These are phyloP conservation scores for Australoheros facetus DNA, from an alignment of 2,797 vertebrate species.

Conservation along the genomic window DNA sequence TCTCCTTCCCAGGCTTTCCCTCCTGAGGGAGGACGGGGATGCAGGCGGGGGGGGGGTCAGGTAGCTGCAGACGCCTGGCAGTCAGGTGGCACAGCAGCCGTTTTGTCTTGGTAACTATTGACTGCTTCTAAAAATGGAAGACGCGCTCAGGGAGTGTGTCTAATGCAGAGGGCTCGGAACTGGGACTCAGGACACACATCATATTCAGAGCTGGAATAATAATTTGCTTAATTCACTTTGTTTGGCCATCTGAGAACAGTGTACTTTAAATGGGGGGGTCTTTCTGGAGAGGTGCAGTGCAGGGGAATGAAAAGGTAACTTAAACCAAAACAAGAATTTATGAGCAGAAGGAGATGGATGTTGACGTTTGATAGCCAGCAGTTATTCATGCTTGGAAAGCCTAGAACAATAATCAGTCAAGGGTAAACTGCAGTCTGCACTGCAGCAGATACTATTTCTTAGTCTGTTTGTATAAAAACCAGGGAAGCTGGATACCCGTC, in stretches of 20 bases:
- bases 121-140: conserved; percentile 66
- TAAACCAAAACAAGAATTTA: conserved; percentile 3
- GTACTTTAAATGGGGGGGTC: neutral
- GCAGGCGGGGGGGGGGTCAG: neutral
- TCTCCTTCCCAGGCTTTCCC: conserved; percentile 73
- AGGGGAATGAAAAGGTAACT: neutral
- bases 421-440: conserved; percentile 32
- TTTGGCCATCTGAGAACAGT: neutral
- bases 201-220: conserved; percentile 10
- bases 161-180: conserved; percentile 10
- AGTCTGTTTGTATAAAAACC: conserved; percentile 16
- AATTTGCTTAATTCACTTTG: conserved; percentile 21
- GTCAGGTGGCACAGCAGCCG: conserved; percentile 34
- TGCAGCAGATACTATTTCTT: conserved; percentile 29
- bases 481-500: conserved; percentile 17
- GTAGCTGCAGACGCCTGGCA: conserved; percentile 34
- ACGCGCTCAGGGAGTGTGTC: conserved; percentile 19
- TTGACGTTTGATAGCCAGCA: conserved; percentile 57
- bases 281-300: neutral
- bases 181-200: neutral
- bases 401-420: conserved; percentile 44
- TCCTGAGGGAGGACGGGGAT: conserved; percentile 17
- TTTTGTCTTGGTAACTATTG: conserved; percentile 60
- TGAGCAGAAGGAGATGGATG: conserved; percentile 44
- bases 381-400: conserved; percentile 45